Evolutionary conservation across 2,888 invertebrate species (phyloP), one percentile per base, ranked within the genome.

Genomic region (Leptopilina drosophilae): DNA sequence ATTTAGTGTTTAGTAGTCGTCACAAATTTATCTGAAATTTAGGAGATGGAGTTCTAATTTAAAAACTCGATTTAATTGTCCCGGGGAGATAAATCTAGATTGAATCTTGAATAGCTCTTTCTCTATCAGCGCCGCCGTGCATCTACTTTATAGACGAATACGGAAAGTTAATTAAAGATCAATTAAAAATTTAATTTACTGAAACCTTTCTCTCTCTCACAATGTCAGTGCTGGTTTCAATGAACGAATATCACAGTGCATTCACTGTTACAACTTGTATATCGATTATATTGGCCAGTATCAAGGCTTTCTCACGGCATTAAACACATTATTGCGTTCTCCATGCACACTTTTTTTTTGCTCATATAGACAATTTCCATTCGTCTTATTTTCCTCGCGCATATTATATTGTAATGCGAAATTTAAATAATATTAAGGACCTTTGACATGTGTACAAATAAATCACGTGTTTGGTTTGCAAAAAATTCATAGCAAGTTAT

Each of bases 251-350:
- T 42, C 15, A 42, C 15, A 6, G 66, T 15, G 49, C 67, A 49
- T 49, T 67, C 49, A 49, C 49, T 42, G 7, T 7, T 40, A 67
- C 49, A 26, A 67, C 46, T n/a, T 67, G 46, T 33, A 33, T 20
- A 49, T 67, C 49, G 49, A 67, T 49, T 67, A 49, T 49, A 49
- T 49, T 26, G 67, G 49, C 49, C 20, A 67, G 49, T 26, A 67
- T 67, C 67, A 49, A 67, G 67, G 49, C 49, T 67, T 67, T 49
- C 67, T 67, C 67, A 67, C 67, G 67, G 67, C 67, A 67, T 67
- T 49, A 67, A 67, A 26, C 15, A 67, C 8, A 33, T 59, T 67
- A 67, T 67, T 67, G 67, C 67, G 20, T 67, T 49, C 67, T 20
- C 67, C 20, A 67, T 49, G 11, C 5, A 67, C 49, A 20, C 49